These are phyloP conservation scores for Accipiter virgatus DNA, from an alignment of 2,113 vertebrate genomes.

Conservation along the genomic window DNA sequence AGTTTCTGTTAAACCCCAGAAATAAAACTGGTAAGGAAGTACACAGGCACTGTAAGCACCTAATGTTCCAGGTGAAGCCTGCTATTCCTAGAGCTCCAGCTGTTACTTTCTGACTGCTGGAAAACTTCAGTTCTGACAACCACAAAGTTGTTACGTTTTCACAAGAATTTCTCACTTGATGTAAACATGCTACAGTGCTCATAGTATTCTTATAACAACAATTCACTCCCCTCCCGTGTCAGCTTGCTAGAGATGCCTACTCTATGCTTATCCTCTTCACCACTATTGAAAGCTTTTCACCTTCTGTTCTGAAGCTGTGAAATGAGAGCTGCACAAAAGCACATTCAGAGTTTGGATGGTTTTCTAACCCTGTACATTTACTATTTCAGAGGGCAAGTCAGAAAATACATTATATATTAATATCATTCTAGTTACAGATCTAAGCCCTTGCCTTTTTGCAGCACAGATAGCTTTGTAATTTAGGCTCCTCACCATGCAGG, in stretches of 20 bases:
- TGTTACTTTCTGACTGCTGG: not conserved
- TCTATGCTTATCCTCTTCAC: fast-evolving
- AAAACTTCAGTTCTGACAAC: not conserved
- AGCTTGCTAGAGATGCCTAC: not conserved
- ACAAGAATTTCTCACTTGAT: not conserved
- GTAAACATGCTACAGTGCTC: not conserved
- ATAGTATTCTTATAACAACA: not conserved
- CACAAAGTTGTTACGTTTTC: not conserved
- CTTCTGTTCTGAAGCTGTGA: not conserved
- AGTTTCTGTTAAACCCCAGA: not conserved
- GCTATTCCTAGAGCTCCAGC: not conserved
- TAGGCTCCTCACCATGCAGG: not conserved
- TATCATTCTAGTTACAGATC: not conserved
- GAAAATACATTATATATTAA: not conserved
- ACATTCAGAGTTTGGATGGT: not conserved
- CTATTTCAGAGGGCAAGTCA: not conserved
- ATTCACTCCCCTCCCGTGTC: not conserved
- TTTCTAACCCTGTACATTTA: not conserved
- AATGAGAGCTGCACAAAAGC: not conserved
- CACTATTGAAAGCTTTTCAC: not conserved
- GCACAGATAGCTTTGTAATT: not conserved
- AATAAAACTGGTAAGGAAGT: not conserved
- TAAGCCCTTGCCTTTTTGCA: not conserved
- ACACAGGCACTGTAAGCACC: not conserved
- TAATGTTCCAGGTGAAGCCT: not conserved